Percentiles rank a stretch among this genome's conserved stretches.
Conservation (phyloP, 2,113 vertebrate species). For the Pleuronectes platessa region DNA sequence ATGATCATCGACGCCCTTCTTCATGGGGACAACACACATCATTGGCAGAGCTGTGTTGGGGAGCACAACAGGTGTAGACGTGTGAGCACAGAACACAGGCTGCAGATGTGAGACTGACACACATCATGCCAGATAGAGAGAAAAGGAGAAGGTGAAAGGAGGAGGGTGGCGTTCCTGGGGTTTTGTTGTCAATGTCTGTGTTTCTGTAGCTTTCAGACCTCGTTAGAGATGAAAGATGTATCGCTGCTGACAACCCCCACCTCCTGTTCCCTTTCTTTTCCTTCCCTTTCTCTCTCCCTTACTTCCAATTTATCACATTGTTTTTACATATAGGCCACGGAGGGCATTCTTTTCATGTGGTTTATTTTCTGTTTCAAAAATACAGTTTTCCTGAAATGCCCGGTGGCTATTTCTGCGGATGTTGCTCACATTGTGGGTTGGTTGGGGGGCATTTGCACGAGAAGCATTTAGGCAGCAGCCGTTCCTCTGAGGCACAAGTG, state of each 20-base stretch:
- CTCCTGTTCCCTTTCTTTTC: slow-evolving; percentile 16
- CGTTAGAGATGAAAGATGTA: slow-evolving; percentile 82
- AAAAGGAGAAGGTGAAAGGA: slow-evolving; percentile 58
- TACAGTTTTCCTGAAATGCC: not conserved
- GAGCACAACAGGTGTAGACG: slow-evolving; percentile 39
- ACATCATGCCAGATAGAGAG: slow-evolving; percentile 48
- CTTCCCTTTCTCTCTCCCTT: slow-evolving; percentile 12
- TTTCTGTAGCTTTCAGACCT: slow-evolving; percentile 83
- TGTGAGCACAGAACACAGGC: slow-evolving; percentile 22
- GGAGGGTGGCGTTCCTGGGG: slow-evolving; percentile 64
- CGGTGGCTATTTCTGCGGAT: not conserved
- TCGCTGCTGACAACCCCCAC: slow-evolving; percentile 73
- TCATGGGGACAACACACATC: not conserved
- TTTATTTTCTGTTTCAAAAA: not conserved
- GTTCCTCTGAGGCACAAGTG: slow-evolving; percentile 49
- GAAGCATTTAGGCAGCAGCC: slow-evolving; percentile 43
- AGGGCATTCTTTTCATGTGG: not conserved
- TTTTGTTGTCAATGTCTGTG: slow-evolving; percentile 73
- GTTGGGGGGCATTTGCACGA: slow-evolving; percentile 30
- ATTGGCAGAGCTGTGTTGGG: not conserved
- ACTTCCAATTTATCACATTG: slow-evolving; percentile 31
- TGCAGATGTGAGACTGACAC: slow-evolving; percentile 52
- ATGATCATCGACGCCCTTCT: not conserved
- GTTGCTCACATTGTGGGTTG: not conserved
- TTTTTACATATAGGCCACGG: too few relatives aligned